Evolutionary conservation across 1,140 invertebrate genomes (phyloP).

Genomic region (Chlorops oryzae): DNA sequence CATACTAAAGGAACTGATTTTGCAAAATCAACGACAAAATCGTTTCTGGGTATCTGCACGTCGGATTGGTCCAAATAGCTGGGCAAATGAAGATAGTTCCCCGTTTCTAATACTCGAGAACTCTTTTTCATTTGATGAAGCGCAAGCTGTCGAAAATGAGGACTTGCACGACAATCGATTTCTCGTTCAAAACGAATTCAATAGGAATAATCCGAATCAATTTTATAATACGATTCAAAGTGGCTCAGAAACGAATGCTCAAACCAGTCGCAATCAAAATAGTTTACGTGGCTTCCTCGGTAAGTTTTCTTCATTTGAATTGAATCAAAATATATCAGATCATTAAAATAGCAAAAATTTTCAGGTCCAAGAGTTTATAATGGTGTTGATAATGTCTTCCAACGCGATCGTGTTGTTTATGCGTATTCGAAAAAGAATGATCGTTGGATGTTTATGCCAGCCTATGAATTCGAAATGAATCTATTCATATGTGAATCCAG

Average conservation of each 20-base stretch:
- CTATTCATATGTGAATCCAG: slow-evolving; percentile 87
- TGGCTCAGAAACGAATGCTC: slow-evolving; percentile 26
- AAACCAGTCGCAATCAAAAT: slow-evolving; percentile 38
- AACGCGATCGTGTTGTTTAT: slow-evolving; percentile 55
- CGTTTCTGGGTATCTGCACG: slow-evolving; percentile 79
- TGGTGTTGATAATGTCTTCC: slow-evolving; percentile 30
- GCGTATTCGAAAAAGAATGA: slow-evolving; percentile 65
- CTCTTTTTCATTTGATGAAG: slow-evolving; percentile 63
- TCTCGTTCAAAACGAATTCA: slow-evolving; percentile 24
- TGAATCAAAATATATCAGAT: background rate
- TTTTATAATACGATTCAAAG: slow-evolving; percentile 45
- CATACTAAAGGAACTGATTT: slow-evolving; percentile 67
- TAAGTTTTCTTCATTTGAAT: slow-evolving; percentile 8
- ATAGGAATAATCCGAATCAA: slow-evolving; percentile 19
- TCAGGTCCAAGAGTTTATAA: background rate
- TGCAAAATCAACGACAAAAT: slow-evolving; percentile 76
- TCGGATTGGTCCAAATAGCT: slow-evolving; percentile 66
- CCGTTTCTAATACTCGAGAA: slow-evolving; percentile 73
- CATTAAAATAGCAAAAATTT: background rate
- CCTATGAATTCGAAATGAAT: slow-evolving; percentile 66
- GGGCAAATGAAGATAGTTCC: slow-evolving; percentile 80
- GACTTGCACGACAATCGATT: slow-evolving; percentile 43
- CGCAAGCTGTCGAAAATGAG: slow-evolving; percentile 33
- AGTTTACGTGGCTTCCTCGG: slow-evolving; percentile 38
- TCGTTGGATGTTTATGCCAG: slow-evolving; percentile 77